Conservation (phyloP, 2,888 invertebrate genomes). For the Corythucha ciliata region DNA sequence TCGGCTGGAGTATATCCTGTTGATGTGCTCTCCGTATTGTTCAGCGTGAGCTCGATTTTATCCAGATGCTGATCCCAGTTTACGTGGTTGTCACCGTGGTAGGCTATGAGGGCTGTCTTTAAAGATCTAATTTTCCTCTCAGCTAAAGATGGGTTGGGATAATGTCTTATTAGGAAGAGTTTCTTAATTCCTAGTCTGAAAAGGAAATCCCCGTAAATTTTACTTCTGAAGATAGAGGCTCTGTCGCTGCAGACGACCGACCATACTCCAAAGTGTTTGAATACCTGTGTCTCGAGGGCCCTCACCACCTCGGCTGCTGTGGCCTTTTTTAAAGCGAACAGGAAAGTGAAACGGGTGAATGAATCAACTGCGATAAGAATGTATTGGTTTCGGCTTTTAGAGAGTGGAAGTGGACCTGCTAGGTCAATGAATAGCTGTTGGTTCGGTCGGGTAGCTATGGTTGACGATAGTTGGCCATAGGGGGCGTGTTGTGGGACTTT, state of each 20-base stretch:
- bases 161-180: neutral
- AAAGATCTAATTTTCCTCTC: slow-evolving; percentile 15
- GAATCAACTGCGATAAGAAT: slow-evolving; percentile 17
- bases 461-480: slow-evolving; percentile 12
- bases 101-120: slow-evolving; percentile 10
- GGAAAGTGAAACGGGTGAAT: slow-evolving; percentile 5
- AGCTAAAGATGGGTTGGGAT: slow-evolving; percentile 12
- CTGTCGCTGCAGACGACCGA: slow-evolving; percentile 4
- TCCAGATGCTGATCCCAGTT: slow-evolving; percentile 11
- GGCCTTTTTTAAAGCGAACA: neutral
- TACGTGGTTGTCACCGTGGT: slow-evolving; percentile 5
- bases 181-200: slow-evolving; percentile 3
- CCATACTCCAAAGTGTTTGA: slow-evolving; percentile 14
- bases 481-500: neutral
- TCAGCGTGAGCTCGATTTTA: slow-evolving; percentile 5
- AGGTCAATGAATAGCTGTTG: slow-evolving; percentile 14
- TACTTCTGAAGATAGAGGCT: slow-evolving; percentile 2
- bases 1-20: slow-evolving; percentile 16
- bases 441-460: neutral
- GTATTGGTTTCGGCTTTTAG: neutral
- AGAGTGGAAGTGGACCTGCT: slow-evolving; percentile 6
- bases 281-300: neutral
- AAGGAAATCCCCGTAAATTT: slow-evolving; percentile 1
- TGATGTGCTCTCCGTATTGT: slow-evolving; percentile 8
- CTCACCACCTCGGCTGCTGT: slow-evolving; percentile 8